Evolutionary conservation across 1,140 invertebrate genomes (phyloP).

Genomic region (Drosophila seguyi): DNA sequence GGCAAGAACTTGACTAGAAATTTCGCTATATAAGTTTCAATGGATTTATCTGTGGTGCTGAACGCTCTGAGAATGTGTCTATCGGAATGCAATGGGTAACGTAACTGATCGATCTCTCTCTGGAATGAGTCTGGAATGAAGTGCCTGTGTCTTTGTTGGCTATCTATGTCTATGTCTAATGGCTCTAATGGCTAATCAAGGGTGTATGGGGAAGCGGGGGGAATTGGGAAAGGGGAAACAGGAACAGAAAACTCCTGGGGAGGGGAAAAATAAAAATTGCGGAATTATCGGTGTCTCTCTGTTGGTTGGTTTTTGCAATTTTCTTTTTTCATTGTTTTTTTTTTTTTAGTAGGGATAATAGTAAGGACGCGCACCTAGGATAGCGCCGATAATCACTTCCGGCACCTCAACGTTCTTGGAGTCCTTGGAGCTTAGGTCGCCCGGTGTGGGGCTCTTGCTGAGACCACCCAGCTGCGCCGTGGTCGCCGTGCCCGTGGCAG

Average conservation of each 20-base stretch:
- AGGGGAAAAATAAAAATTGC: constrained; percentile 46
- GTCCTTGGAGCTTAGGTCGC: constrained; percentile 90
- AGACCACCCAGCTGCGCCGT: constrained; percentile 92
- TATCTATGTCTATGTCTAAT: constrained; percentile 38
- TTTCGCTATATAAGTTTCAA: constrained; percentile 70
- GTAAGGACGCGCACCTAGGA: constrained; percentile 90
- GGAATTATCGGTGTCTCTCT: constrained; percentile 41
- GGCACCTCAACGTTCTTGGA: constrained; percentile 96
- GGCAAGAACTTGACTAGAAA: constrained; percentile 84
- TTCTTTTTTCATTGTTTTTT: neutral
- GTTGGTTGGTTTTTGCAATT: constrained; percentile 56
- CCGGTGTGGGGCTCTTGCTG: constrained; percentile 94
- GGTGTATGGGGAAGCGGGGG: neutral
- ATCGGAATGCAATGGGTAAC: constrained; percentile 36
- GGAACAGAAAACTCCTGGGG: neutral
- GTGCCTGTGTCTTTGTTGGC: constrained; percentile 31
- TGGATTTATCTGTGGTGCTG: constrained; percentile 30
- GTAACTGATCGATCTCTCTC: constrained; percentile 22
- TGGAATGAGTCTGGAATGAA: constrained; percentile 41
- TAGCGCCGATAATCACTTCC: constrained; percentile 97
- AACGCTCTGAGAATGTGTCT: constrained; percentile 26
- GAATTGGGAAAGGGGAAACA: neutral
- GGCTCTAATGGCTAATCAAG: constrained; percentile 31
- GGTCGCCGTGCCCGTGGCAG: constrained; percentile 88
- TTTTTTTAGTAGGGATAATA: constrained; percentile 78